Percentiles rank a stretch among this genome's conserved stretches.
These are phyloP conservation scores for Temnothorax rugatulus DNA, from an alignment of 2,888 invertebrate species.

Conservation along the genomic window DNA sequence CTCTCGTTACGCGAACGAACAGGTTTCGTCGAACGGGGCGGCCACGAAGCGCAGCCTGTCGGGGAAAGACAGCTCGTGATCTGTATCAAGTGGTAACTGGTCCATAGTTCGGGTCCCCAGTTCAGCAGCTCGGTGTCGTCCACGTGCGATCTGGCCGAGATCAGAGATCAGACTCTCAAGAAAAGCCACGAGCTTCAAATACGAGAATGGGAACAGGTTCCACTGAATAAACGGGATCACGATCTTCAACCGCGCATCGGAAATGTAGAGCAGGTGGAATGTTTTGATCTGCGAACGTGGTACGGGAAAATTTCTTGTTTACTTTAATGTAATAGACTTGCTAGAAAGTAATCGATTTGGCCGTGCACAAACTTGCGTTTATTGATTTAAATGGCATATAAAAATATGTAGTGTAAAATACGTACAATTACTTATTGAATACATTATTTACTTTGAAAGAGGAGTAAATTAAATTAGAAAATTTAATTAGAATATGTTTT, in stretches of 20 bases:
- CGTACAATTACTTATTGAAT: not conserved
- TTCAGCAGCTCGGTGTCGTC: slow-evolving; percentile 56
- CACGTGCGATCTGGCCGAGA: slow-evolving; percentile 62
- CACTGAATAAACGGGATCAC: slow-evolving; percentile 55
- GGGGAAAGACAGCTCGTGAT: slow-evolving; percentile 79
- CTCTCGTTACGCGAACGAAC: slow-evolving; percentile 82
- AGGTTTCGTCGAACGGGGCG: slow-evolving; percentile 77
- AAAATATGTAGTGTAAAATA: not conserved
- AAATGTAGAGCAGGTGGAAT: slow-evolving; percentile 53
- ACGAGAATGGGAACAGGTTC: slow-evolving; percentile 48
- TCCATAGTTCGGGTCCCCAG: slow-evolving; percentile 74
- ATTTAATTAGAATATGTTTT: not conserved
- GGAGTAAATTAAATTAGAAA: not conserved
- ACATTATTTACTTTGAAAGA: not conserved
- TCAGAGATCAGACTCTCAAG: slow-evolving; percentile 69
- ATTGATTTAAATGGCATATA: not conserved
- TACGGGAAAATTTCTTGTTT: slow-evolving; percentile 25
- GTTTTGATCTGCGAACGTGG: slow-evolving; percentile 16
- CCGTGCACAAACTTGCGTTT: not conserved
- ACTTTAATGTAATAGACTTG: slow-evolving; percentile 37
- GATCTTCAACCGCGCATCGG: slow-evolving; percentile 50
- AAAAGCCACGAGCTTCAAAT: slow-evolving; percentile 57
- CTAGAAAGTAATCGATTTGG: slow-evolving; percentile 13
- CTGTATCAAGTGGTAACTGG: slow-evolving; percentile 85
- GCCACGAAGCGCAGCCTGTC: slow-evolving; percentile 60